phyloP scores from a whole-genome alignment of 2,888 invertebrate species.

The Odontomyia ornata region DNA sequence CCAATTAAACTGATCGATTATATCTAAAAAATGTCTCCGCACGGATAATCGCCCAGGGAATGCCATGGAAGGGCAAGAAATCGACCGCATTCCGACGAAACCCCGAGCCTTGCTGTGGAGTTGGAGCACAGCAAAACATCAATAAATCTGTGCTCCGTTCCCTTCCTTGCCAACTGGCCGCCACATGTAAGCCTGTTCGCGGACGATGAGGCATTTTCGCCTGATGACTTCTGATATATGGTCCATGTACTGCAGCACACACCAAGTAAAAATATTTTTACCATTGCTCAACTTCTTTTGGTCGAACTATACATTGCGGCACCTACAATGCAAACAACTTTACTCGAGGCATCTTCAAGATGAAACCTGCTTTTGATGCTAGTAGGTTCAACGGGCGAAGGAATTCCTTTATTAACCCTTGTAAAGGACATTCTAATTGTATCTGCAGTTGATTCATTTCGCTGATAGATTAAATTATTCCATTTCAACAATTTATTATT shows the following conservation, averaged over 20 bases:
- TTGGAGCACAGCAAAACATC: slow-evolving; percentile 6
- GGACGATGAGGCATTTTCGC: slow-evolving; percentile 11
- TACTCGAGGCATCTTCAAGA: slow-evolving; percentile 26
- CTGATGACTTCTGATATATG: slow-evolving; percentile 41
- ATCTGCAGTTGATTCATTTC: too few relatives aligned
- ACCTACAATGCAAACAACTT: slow-evolving; percentile 34
- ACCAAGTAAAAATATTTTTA: slow-evolving; percentile 19
- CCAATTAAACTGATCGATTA: slow-evolving; percentile 42
- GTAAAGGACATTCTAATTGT: neutral
- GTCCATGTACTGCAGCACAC: slow-evolving; percentile 23
- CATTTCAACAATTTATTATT: too few relatives aligned
- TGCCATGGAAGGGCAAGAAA: slow-evolving; percentile 12
- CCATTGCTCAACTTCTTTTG: slow-evolving; percentile 31
- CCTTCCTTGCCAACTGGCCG: neutral
- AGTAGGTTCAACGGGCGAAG: neutral
- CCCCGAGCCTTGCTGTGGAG: slow-evolving; percentile 16
- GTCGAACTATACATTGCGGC: neutral
- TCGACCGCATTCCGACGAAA: slow-evolving; percentile 26
- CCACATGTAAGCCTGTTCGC: neutral
- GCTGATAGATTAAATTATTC: too few relatives aligned
- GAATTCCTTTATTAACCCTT: slow-evolving; percentile 31
- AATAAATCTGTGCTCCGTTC: slow-evolving; percentile 36
- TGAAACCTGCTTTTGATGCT: slow-evolving; percentile 19
- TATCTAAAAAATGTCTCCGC: slow-evolving; percentile 31
- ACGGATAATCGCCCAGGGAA: slow-evolving; percentile 21